phyloP scores from a whole-genome alignment of 2,797 vertebrate genomes.

The Bradypodion ventrale region DNA sequence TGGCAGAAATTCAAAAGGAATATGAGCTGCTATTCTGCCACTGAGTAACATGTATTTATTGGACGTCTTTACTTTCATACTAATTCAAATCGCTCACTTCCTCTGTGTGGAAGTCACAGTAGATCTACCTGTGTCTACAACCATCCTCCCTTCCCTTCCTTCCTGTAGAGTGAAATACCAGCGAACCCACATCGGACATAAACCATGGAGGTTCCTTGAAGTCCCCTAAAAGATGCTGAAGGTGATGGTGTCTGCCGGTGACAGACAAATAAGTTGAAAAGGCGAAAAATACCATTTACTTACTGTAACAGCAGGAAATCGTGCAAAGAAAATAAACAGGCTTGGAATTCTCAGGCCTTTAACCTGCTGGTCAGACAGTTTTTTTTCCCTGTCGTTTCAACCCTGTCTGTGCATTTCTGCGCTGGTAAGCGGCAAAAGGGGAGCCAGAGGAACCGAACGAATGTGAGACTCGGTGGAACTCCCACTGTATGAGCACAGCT shows the following conservation, averaged over 20 bases:
- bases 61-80: slow-evolving; percentile 64
- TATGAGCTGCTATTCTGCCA: slow-evolving; percentile 73
- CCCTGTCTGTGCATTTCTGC: slow-evolving; percentile 77
- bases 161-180: slow-evolving; percentile 26
- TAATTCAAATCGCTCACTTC: slow-evolving; percentile 73
- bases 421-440: slow-evolving; percentile 78
- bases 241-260: slow-evolving; percentile 64
- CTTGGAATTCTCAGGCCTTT: slow-evolving; percentile 76
- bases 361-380: slow-evolving; percentile 79
- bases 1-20: slow-evolving; percentile 79
- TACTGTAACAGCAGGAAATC: slow-evolving; percentile 83
- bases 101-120: slow-evolving; percentile 60
- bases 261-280: slow-evolving; percentile 78
- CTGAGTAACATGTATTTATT: slow-evolving; percentile 66
- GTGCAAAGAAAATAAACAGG: slow-evolving; percentile 85
- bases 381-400: slow-evolving; percentile 77
- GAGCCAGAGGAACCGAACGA: slow-evolving; percentile 80
- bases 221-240: slow-evolving; percentile 57
- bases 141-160: not conserved
- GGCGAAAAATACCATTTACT: slow-evolving; percentile 80
- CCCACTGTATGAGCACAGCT: slow-evolving; percentile 89
- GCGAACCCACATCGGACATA: slow-evolving; percentile 36
- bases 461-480: slow-evolving; percentile 86
- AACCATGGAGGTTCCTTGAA: slow-evolving; percentile 56
- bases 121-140: slow-evolving; percentile 53